Conservation (phyloP, 2,888 invertebrate species). For the Tetramorium bicarinatum region DNA sequence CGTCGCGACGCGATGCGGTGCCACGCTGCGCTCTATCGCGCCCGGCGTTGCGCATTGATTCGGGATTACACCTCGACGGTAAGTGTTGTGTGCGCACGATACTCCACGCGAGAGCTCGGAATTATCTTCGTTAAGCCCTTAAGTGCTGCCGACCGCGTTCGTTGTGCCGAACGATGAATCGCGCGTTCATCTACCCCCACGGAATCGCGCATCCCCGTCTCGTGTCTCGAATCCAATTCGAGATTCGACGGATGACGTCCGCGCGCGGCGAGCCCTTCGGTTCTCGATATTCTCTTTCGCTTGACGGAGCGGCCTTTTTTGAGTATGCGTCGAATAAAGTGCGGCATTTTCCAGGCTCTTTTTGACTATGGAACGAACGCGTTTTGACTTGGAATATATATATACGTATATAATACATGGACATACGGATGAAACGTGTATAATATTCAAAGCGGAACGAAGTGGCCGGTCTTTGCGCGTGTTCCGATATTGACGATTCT, state of each 20-base stretch:
- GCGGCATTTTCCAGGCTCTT: conserved; percentile 39
- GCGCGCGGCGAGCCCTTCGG: background rate
- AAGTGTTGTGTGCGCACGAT: conserved; percentile 49
- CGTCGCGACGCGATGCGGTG: conserved; percentile 19
- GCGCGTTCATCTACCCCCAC: conserved; percentile 15
- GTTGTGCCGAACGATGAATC: conserved; percentile 43
- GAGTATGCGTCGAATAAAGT: conserved; percentile 41
- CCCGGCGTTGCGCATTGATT: conserved; percentile 35
- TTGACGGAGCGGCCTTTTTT: background rate
- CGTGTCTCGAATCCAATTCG: conserved; percentile 43
- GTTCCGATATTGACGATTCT: background rate
- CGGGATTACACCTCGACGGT: conserved; percentile 62
- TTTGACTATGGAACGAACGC: conserved; percentile 50
- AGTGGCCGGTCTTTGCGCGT: conserved; percentile 22
- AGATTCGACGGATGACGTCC: conserved; percentile 29
- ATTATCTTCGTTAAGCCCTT: conserved; percentile 58
- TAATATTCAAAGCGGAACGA: conserved; percentile 48
- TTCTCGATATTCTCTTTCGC: conserved; percentile 34
- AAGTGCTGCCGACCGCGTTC: conserved; percentile 56
- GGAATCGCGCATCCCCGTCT: conserved; percentile 13
- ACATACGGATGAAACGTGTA: conserved; percentile 31
- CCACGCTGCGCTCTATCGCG: conserved; percentile 58
- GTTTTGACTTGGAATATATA: conserved; percentile 50
- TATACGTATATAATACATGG: conserved; percentile 43
- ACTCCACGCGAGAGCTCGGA: conserved; percentile 52